Base-by-base conservation (phyloP, 2,113 vertebrate species). In the Dissostichus mawsoni region DNA sequence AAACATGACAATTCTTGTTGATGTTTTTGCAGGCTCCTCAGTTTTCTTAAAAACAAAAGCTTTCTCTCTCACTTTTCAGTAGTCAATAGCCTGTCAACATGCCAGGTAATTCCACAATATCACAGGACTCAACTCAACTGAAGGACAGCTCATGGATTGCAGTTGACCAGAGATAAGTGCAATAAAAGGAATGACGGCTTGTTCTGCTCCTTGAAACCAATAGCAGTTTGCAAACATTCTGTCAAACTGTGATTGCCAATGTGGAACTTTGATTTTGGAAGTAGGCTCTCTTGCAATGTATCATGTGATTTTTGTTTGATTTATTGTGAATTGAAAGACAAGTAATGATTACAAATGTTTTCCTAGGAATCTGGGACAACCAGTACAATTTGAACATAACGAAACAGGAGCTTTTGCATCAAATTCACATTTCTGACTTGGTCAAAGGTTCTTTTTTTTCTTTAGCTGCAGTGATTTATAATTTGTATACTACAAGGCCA, bases 261-360 rank as follows among this genome's bases (percentile, higher is more conserved):
- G 52, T 71, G 64, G 36, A 62, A 62, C 61, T 84, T 74, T 48
- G 45, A 79, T 73, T 77, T 41, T n/a, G 55, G 41, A 65, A 58
- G 61, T 11, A 2, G 16, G 62, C 11, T 52, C 25, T 20, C 41
- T 73, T 74, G 67, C 79, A 74, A 64, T n/a, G 51, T 58, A 82
- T 80, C 81, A 82, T 83, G 74, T 80, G 74, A 85, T 84, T 89
- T 74, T n/a, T 56, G 55, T 86, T 82, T 84, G 76, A 68, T 69
- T 81, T 75, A 75, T 89, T 72, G 36, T 64, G 85, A 85, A 79
- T 86, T 67, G 69, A 70, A 87, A 85, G 80, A 83, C 84, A 65
- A 47, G 36, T 69, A 78, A 68, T 41, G 80, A 74, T 76, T 74
- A 84, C 59, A 87, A 74, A 76, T 70, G 69, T 84, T 86, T 78